phyloP scores from a whole-genome alignment of 2,113 vertebrate genomes.

The Hyaena hyaena region DNA sequence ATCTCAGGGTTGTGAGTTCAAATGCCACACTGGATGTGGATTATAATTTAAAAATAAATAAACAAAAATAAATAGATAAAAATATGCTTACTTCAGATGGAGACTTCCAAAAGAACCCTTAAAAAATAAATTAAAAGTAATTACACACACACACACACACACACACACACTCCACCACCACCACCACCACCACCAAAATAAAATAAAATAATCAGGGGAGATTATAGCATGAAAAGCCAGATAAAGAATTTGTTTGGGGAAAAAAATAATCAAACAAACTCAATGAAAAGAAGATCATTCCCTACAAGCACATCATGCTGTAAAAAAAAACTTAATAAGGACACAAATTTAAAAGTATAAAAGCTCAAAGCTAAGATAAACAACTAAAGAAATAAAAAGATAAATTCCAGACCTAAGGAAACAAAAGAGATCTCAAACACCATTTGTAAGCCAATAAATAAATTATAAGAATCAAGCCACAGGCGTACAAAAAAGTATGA shows the following conservation, averaged over 20 bases:
- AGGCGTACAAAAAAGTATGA: not conserved
- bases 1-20: not conserved
- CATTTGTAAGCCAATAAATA: conserved; percentile 42
- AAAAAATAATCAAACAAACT: conserved; percentile 45
- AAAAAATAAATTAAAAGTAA: not conserved
- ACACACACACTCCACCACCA: not conserved
- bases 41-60: not conserved
- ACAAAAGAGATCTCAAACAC: conserved; percentile 37
- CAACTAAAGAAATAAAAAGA: conserved; percentile 36
- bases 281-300: conserved; percentile 34
- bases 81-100: not conserved
- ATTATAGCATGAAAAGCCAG: not conserved
- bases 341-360: conserved; percentile 43
- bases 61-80: not conserved
- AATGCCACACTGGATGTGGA: not conserved
- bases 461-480: conserved; percentile 9
- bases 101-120: not conserved
- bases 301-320: not conserved
- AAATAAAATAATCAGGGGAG: not conserved
- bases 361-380: conserved; percentile 13
- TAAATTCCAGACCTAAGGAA: conserved; percentile 25
- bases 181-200: not conserved
- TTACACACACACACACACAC: not conserved
- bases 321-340: conserved; percentile 48
- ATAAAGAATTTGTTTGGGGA: conserved; percentile 39